Conservation (phyloP, 1,140 invertebrate genomes). For the Drosophila nasuta region DNA sequence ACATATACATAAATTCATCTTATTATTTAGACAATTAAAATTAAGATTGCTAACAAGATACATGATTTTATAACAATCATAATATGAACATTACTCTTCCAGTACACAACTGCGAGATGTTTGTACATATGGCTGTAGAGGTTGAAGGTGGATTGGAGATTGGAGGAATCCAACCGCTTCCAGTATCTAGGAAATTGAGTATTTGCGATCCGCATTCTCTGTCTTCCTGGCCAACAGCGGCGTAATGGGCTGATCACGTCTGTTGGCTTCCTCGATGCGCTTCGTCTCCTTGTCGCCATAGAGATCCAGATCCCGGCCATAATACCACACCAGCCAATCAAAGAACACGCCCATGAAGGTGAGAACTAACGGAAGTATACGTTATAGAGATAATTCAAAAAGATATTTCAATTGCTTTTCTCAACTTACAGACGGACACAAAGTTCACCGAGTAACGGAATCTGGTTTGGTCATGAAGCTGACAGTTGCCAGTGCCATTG, state of each 20-base stretch:
- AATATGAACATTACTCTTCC: neutral
- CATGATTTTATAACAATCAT: neutral
- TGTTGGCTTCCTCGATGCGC: constrained; percentile 53
- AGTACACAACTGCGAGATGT: constrained; percentile 47
- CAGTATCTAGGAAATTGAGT: constrained; percentile 7
- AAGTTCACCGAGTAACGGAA: constrained; percentile 87
- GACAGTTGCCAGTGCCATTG: constrained; percentile 87
- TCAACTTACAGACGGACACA: constrained; percentile 86
- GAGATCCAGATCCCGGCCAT: constrained; percentile 86
- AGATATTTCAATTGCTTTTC: neutral
- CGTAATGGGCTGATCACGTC: constrained; percentile 69
- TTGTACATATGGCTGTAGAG: constrained; percentile 56
- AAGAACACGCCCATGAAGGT: constrained; percentile 86
- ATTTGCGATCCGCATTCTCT: constrained; percentile 40
- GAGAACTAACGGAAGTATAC: constrained; percentile 84
- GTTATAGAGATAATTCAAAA: neutral
- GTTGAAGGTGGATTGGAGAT: neutral
- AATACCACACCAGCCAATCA: constrained; percentile 87
- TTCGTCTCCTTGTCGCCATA: constrained; percentile 86
- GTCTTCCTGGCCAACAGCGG: constrained; percentile 68
- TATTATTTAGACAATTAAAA: constrained; percentile 39
- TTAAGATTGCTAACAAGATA: constrained; percentile 34
- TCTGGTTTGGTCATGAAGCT: constrained; percentile 87
- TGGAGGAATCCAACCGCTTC: neutral
- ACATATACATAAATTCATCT: constrained; percentile 67